Evolutionary conservation across 2,797 vertebrate species (phyloP).

Genomic region (Crocidura indochinensis): DNA sequence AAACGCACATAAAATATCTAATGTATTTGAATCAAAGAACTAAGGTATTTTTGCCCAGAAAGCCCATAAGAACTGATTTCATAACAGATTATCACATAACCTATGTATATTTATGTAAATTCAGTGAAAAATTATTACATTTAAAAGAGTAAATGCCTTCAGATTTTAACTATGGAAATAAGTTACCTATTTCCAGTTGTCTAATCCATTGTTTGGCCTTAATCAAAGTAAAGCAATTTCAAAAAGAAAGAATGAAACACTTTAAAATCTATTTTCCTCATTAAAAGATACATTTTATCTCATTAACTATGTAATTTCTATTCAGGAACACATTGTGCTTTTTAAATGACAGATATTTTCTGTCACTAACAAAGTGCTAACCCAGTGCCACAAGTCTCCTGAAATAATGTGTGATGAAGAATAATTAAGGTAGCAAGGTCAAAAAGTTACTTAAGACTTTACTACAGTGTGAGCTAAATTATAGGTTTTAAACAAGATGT

Average conservation of each 20-base stretch:
- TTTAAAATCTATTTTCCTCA: conserved; percentile 64
- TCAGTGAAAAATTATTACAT: conserved; percentile 60
- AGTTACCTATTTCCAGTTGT: not conserved
- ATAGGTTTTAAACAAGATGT: conserved; percentile 88
- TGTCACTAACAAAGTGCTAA: conserved; percentile 87
- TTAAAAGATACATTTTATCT: conserved; percentile 76
- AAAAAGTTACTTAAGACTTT: conserved; percentile 86
- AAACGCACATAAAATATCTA: not conserved
- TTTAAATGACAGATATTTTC: conserved; percentile 84
- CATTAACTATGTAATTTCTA: conserved; percentile 76
- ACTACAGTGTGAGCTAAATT: conserved; percentile 86
- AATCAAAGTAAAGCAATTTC: conserved; percentile 29
- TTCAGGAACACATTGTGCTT: conserved; percentile 76
- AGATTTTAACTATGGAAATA: conserved; percentile 57
- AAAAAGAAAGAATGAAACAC: conserved; percentile 46
- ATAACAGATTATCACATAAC: not conserved
- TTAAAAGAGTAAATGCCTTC: conserved; percentile 68
- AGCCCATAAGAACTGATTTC: conserved; percentile 26
- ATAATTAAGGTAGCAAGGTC: conserved; percentile 87
- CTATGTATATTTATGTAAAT: conserved; percentile 49
- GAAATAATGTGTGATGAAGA: conserved; percentile 84
- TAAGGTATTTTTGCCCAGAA: not conserved
- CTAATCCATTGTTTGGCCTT: conserved; percentile 25
- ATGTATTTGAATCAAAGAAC: conserved; percentile 52
- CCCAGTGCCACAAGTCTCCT: conserved; percentile 81